Evolutionary conservation across 2,888 invertebrate genomes (phyloP).

Genomic region (Perizoma flavofasciatum): DNA sequence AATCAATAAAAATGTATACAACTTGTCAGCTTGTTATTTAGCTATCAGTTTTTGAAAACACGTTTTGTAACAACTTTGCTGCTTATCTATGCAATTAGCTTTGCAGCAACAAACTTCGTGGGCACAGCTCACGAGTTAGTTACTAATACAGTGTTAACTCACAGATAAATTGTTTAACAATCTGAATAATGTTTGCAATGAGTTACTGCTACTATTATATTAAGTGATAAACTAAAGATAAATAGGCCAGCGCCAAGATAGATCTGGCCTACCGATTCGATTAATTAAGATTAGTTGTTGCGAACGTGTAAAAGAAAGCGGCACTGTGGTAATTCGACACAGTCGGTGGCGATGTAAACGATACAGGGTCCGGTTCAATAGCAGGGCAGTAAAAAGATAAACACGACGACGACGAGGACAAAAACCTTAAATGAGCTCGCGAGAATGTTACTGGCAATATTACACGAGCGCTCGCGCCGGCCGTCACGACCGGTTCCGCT

Average conservation of each 20-base stretch:
- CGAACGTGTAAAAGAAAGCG: constrained; percentile 37
- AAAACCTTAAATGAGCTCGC: constrained; percentile 69
- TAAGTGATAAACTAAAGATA: constrained; percentile 34
- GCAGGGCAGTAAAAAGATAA: constrained; percentile 66
- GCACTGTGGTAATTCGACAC: constrained; percentile 50
- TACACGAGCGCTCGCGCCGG: constrained; percentile 57
- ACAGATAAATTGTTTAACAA: constrained; percentile 33
- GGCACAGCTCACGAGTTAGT: constrained; percentile 35
- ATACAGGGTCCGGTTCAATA: constrained; percentile 59
- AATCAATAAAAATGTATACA: constrained; percentile 47
- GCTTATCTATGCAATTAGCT: constrained; percentile 37
- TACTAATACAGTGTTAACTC: constrained; percentile 34
- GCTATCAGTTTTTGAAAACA: constrained; percentile 23
- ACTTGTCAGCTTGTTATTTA: constrained; percentile 35
- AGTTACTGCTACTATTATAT: constrained; percentile 34
- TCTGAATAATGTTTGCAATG: constrained; percentile 31
- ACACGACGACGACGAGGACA: constrained; percentile 61
- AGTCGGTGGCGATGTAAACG: constrained; percentile 53
- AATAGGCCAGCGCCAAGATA: constrained; percentile 32
- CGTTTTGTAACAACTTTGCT: constrained; percentile 34
- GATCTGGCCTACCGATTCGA: constrained; percentile 33
- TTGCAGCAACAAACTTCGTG: constrained; percentile 33
- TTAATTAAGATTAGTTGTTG: constrained; percentile 42
- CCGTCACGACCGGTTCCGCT: constrained; percentile 56
- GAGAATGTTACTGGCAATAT: constrained; percentile 67